phyloP scores from a whole-genome alignment of 1,140 invertebrate genomes.

The Drosophila equinoxialis region DNA sequence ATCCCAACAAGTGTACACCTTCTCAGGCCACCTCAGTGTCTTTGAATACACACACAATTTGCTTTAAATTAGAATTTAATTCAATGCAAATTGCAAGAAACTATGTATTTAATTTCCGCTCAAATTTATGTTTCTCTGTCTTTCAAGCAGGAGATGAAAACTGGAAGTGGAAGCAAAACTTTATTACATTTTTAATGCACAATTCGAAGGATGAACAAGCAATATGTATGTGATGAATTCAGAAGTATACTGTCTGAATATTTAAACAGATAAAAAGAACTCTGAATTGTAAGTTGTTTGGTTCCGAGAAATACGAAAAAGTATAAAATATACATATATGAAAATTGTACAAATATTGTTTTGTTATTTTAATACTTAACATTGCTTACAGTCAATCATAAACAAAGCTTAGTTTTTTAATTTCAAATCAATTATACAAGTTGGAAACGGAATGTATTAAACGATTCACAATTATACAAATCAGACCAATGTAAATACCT shows the following conservation, averaged over 20 bases:
- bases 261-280: not conserved
- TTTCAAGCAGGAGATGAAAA: not conserved
- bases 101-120: constrained; percentile 7
- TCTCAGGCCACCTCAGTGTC: not conserved
- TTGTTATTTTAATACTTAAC: too few species aligned
- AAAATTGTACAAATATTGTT: too few species aligned
- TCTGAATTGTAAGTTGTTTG: not conserved
- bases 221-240: too few species aligned
- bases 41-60: not conserved
- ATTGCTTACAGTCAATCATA: too few species aligned
- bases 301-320: not conserved
- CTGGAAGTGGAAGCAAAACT: not conserved
- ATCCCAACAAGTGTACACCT: not conserved
- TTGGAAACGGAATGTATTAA: too few species aligned
- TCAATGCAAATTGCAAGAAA: constrained; percentile 2
- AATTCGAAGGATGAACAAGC: not conserved
- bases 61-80: constrained; percentile 2
- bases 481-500: too few species aligned
- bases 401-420: too few species aligned
- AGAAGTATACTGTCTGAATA: not conserved
- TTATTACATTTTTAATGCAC: not conserved
- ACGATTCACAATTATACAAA: too few species aligned
- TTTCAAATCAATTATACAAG: too few species aligned
- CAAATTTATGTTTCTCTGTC: not conserved
- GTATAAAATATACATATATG: too few species aligned